Base-by-base conservation (phyloP, 92 coral and sea anemone genomes). In the Porites rus region DNA sequence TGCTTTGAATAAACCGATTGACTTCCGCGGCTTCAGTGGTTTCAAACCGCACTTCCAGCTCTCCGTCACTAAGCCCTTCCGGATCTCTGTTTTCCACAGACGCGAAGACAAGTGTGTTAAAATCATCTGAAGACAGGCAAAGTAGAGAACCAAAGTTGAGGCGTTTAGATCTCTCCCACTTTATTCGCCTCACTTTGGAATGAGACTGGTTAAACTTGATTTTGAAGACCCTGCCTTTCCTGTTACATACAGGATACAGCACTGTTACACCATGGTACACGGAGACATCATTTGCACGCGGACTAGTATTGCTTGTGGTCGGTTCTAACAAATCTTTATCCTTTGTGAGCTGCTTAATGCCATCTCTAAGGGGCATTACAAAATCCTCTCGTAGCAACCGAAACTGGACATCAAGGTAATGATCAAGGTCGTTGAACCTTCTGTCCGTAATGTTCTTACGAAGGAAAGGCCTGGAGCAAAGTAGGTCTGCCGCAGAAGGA, bases 341-440 rank as follows among this genome's bases (percentile, higher is more conserved):
- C 65, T 58, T 86, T 24, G 59, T 79, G 43, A 92, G 78, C 7
- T 90, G 83, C 31, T 70, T 87, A 21, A 94, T 72, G 11, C 96
- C 92, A 7, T 93, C 86, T 62, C 99, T 92, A 8, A 96, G 90
- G 0, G 93, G 94, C 25, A 87, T 91, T 43, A 92, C 68, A 10
- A 90, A 94, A 85, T 96, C 99, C 62, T 96, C 99, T 18, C 94
- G 74, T 8, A 96, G 88, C 43, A 96, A 81, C 6, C 99, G 96
- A 76, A 94, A 96, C 87, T 96, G 99, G 14, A 96, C 96, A 74
- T 96, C 99, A 2, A 96, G 90, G 56, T 96, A 96, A 51, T 96
- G 99, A n/a, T 94, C 92, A 38, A 94, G 90, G 74, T 84, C 75
- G 6, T 77, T 72, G 76, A 76, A 96, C 65, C 88, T 84, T 46